Percentiles rank a stretch among this genome's conserved stretches.
Evolutionary conservation across 2,113 vertebrate genomes (phyloP).

Genomic region (Peromyscus maniculatus): DNA sequence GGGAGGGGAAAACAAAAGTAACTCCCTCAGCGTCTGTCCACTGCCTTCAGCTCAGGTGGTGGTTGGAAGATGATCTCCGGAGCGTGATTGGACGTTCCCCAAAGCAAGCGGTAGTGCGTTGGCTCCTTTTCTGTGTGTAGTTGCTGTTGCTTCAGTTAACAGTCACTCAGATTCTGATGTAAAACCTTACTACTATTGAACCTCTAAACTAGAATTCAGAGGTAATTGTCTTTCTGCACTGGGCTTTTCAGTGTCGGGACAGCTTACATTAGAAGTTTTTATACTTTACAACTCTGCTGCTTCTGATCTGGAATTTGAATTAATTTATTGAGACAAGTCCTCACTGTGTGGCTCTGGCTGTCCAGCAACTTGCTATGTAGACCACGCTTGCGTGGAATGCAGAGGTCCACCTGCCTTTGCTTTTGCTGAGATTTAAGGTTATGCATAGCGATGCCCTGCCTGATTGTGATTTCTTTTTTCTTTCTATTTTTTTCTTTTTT

Average conservation of each 20-base stretch:
- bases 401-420: not conserved
- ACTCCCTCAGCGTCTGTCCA: not conserved
- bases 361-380: not conserved
- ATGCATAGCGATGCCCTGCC: not conserved
- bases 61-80: not conserved
- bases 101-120: not conserved
- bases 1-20: not conserved
- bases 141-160: constrained; percentile 11
- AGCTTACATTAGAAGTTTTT: constrained; percentile 8
- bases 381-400: not conserved
- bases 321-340: not conserved
- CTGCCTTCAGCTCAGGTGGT: not conserved
- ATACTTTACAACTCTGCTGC: constrained; percentile 9
- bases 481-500: not conserved
- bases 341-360: not conserved
- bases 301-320: constrained; percentile 39
- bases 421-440: not conserved
- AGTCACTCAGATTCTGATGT: not conserved
- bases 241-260: constrained; percentile 31
- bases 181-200: constrained; percentile 29
- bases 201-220: constrained; percentile 51
- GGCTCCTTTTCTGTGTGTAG: not conserved
- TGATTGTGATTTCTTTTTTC: not conserved
- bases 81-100: not conserved
- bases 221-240: constrained; percentile 41